phyloP scores from a whole-genome alignment of 2,888 invertebrate species.

The Furcula furcula region DNA sequence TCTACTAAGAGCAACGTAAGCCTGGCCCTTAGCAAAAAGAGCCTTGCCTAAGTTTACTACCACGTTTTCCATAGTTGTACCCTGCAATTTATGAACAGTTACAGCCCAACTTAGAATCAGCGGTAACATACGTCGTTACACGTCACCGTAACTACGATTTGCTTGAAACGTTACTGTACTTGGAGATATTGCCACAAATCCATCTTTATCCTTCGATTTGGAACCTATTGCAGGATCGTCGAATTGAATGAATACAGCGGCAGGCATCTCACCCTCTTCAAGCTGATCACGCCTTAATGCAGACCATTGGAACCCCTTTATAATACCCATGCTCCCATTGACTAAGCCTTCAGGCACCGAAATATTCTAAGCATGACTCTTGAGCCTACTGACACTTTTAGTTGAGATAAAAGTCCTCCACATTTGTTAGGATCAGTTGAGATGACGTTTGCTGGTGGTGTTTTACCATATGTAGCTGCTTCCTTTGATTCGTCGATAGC shows the following conservation, averaged over 20 bases:
- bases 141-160: neutral
- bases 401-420: neutral
- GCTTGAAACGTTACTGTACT: slow-evolving; percentile 1
- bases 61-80: no score
- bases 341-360: neutral
- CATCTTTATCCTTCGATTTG: neutral
- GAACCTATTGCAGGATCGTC: neutral
- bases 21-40: no score
- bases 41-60: no score
- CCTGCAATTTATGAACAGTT: no score
- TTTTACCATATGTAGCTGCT: neutral
- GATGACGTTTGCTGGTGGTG: neutral
- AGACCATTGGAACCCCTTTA: slow-evolving; percentile 1
- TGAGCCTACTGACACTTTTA: neutral
- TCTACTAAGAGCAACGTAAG: no score
- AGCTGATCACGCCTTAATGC: slow-evolving; percentile 4
- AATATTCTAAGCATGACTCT: neutral
- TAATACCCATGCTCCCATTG: neutral
- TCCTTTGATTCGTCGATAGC: neutral
- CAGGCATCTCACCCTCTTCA: slow-evolving; percentile 3
- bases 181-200: neutral
- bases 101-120: neutral
- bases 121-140: neutral
- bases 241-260: neutral
- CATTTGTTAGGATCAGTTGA: neutral